Base-by-base conservation (phyloP, 2,888 invertebrate species). In the Lasioglossum zephyrum region DNA sequence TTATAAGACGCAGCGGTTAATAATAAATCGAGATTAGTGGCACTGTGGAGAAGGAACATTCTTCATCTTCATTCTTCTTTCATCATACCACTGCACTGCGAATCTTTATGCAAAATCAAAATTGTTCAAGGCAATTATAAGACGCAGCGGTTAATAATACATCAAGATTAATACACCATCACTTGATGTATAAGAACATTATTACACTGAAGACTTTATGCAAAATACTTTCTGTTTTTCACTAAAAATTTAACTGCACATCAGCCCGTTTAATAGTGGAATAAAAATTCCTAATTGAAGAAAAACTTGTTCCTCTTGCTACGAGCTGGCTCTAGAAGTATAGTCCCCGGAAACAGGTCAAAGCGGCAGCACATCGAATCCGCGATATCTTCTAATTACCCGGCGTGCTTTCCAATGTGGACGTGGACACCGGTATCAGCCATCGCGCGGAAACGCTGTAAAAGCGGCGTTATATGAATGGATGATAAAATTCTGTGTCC, bases 351-450 rank as follows among this genome's bases (percentile, higher is more conserved):
- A 39, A 69, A 26, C 74, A 39, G 16, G 26, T 63, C n/a, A 39
- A 77, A 69, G 47, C 63, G 63, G 63, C 63, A 53, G 69, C 18
- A 9, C 41, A 39, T 39, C 36, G 49, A 36, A 47, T 70, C 73
- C 84, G 63, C 74, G 84, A 85, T 84, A 85, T 84, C 84, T 84
- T 85, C 84, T 84, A 85, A 85, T 85, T 85, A 84, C 84, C 76
- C 41, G 74, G 63, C 78, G 72, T 77, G 85, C 85, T 84, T 85
- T 80, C 85, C 70, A 84, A 84, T 77, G 73, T 39, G 70, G 44
- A 66, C 76, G 77, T 69, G 79, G 76, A 79, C 66, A 22, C 44
- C 16, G 57, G 70, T 85, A 85, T 85, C 85, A 73, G 70, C n/a
- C 57, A 85, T 85, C 85, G 73, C 80, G 31, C 73, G 75, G 84